phyloP scores from a whole-genome alignment of 2,888 invertebrate species.

The Geophilus truncorum region DNA sequence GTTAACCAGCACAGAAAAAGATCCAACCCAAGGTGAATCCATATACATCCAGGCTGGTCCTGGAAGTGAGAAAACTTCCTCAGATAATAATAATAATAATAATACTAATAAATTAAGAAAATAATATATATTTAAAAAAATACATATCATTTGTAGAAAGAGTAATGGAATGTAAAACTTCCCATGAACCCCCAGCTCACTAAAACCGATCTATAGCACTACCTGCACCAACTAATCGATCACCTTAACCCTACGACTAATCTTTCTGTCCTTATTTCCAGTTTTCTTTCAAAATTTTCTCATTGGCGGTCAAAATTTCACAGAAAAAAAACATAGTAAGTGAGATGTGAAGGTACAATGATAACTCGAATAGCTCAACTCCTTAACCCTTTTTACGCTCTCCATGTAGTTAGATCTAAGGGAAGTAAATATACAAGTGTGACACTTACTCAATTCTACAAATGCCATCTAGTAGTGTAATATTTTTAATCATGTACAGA shows the following conservation, averaged over 20 bases:
- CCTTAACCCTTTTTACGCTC: neutral
- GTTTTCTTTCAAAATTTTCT: constrained; percentile 4
- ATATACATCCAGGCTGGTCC: neutral
- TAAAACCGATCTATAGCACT: neutral
- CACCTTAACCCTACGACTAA: neutral
- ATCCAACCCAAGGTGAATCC: constrained; percentile 28
- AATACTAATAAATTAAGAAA: neutral
- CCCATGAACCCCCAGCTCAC: neutral
- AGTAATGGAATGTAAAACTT: neutral
- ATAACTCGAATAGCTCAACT: neutral
- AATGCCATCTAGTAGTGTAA: too few species aligned
- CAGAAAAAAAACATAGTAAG: neutral
- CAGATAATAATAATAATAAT: neutral
- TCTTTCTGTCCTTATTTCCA: neutral
- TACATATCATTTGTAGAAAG: neutral
- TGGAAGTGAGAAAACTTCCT: neutral
- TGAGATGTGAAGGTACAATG: neutral
- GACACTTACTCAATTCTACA: too few species aligned
- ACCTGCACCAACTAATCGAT: neutral
- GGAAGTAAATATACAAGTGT: too few species aligned
- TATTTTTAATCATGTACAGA: too few species aligned
- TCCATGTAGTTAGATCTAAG: neutral
- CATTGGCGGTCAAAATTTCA: constrained; percentile 6
- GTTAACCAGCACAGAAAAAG: constrained; percentile 15
- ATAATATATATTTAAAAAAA: neutral